A percentile compares a stretch with the other conserved stretches of the same genome.
These are phyloP conservation scores for Oncorhynchus clarkii DNA, from an alignment of 2,113 vertebrate genomes.

Conservation along the genomic window DNA sequence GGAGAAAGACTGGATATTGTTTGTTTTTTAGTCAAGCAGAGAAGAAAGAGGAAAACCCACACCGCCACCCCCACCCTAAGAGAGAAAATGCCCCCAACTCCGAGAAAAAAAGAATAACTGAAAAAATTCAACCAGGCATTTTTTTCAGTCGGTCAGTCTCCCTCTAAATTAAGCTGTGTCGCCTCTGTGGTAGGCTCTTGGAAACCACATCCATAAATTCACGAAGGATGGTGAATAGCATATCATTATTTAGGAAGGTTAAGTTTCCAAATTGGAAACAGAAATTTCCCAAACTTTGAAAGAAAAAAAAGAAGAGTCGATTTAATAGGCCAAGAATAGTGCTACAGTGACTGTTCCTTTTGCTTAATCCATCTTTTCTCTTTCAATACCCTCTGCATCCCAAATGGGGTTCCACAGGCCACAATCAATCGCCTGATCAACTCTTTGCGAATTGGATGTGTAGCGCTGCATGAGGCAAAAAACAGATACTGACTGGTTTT, in stretches of 20 bases:
- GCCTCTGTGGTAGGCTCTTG: slow-evolving; percentile 49
- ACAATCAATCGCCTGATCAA: too few species aligned
- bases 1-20: neutral
- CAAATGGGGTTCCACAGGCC: neutral
- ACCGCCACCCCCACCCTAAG: neutral
- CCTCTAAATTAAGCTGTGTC: slow-evolving; percentile 47
- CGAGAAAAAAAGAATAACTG: slow-evolving; percentile 21
- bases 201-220: slow-evolving; percentile 58
- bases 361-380: neutral
- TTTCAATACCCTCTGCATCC: neutral
- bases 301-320: slow-evolving; percentile 19
- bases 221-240: slow-evolving; percentile 45
- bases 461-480: too few species aligned
- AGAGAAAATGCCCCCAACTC: slow-evolving; percentile 29
- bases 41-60: neutral
- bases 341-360: neutral
- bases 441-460: too few species aligned
- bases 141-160: slow-evolving; percentile 22
- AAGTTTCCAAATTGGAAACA: slow-evolving; percentile 66
- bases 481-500: too few species aligned
- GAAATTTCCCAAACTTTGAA: slow-evolving; percentile 41
- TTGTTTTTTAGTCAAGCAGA: neutral
- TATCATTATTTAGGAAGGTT: slow-evolving; percentile 70
- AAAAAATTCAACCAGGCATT: slow-evolving; percentile 30
- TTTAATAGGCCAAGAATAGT: neutral